Evolutionary conservation across 2,797 vertebrate genomes (phyloP).

Genomic region (Cossypha polioptera): DNA sequence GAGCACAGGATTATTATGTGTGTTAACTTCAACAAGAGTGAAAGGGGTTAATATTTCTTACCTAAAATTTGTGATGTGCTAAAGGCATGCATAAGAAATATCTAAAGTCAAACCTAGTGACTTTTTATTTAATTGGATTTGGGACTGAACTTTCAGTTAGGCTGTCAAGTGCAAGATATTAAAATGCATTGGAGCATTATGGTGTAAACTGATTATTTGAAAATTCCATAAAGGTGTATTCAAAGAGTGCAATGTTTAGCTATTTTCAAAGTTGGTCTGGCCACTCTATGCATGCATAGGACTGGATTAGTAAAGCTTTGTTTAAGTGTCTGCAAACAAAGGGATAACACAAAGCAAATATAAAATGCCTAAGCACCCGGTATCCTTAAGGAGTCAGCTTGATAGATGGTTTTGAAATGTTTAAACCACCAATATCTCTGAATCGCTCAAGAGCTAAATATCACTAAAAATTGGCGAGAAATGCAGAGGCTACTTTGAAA

Average conservation of each 20-base stretch:
- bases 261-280: not conserved
- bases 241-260: not conserved
- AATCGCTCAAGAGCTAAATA: not conserved
- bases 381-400: not conserved
- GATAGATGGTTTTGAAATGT: not conserved
- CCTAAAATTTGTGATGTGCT: not conserved
- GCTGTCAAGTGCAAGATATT: not conserved
- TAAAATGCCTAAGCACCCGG: not conserved
- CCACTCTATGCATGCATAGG: not conserved
- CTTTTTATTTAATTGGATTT: not conserved
- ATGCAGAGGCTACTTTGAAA: not conserved
- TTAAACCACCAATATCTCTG: not conserved
- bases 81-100: not conserved
- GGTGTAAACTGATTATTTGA: not conserved
- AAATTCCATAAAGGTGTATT: not conserved
- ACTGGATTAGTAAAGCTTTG: not conserved
- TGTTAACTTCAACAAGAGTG: not conserved
- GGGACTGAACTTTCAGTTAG: not conserved
- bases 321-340: not conserved
- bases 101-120: not conserved
- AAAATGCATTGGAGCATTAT: not conserved
- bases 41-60: not conserved
- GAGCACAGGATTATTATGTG: fast-evolving
- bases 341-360: not conserved
- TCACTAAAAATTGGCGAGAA: not conserved